These are phyloP conservation scores for Dendrocopos noguchii DNA, from an alignment of 2,113 vertebrate species.

Conservation along the genomic window DNA sequence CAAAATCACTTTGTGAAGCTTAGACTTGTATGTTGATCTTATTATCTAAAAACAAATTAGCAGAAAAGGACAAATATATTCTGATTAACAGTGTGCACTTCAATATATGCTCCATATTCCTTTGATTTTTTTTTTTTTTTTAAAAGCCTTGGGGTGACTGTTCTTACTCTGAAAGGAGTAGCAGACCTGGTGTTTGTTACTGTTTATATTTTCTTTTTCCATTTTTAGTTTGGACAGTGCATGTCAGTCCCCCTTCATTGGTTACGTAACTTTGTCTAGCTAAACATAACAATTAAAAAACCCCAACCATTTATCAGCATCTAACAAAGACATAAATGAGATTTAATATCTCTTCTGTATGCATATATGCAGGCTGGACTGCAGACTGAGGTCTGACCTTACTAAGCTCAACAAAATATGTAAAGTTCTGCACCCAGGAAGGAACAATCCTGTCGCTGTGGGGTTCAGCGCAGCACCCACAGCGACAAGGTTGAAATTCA, in stretches of 20 bases:
- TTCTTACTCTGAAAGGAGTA: not conserved
- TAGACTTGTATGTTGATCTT: not conserved
- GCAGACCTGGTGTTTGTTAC: not conserved
- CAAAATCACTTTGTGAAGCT: not conserved
- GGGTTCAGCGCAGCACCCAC: too few species aligned
- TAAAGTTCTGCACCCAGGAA: not conserved
- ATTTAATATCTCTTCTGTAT: fast-evolving
- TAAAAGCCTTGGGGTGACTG: not conserved
- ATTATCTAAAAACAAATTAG: not conserved
- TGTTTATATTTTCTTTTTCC: not conserved
- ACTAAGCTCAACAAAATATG: not conserved
- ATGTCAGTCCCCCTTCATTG: not conserved
- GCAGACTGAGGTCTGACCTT: not conserved
- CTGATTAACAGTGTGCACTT: not conserved
- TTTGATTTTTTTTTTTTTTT: not conserved
- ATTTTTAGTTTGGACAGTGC: not conserved
- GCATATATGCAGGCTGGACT: not conserved
- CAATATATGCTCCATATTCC: not conserved
- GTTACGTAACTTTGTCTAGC: not conserved
- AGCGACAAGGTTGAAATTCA: too few species aligned
- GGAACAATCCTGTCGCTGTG: too few species aligned
- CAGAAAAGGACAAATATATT: not conserved
- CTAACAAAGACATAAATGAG: not conserved
- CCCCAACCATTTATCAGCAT: too few species aligned
- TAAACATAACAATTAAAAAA: not conserved